These are phyloP conservation scores for Sarcophaga variegata DNA, from an alignment of 2,888 invertebrate genomes.

Conservation along the genomic window DNA sequence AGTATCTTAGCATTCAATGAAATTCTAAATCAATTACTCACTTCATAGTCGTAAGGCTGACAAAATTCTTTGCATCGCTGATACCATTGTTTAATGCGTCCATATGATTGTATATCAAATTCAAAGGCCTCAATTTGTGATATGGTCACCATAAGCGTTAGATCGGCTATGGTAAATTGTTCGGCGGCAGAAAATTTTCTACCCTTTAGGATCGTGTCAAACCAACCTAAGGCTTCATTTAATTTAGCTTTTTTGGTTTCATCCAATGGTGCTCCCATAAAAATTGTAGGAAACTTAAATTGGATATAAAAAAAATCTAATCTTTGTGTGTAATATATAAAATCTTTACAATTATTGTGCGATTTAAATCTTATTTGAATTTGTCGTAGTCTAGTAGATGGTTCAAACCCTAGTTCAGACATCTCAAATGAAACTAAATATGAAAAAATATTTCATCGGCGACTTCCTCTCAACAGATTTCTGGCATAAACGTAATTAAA, in stretches of 20 bases:
- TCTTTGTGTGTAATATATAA: too few relatives aligned
- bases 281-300: conserved; percentile 82
- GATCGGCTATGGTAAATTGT: conserved; percentile 81
- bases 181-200: conserved; percentile 85
- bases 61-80: conserved; percentile 85
- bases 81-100: conserved; percentile 85
- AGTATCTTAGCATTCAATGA: not conserved
- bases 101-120: conserved; percentile 83
- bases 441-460: too few relatives aligned
- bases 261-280: conserved; percentile 82
- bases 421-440: too few relatives aligned
- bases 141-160: conserved; percentile 79
- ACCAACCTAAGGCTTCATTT: conserved; percentile 83
- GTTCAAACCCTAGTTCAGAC: too few relatives aligned
- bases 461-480: too few relatives aligned
- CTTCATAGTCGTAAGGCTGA: conserved; percentile 87
- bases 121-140: conserved; percentile 82
- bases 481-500: too few relatives aligned
- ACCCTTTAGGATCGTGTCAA: conserved; percentile 84
- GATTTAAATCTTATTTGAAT: too few relatives aligned
- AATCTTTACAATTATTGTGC: too few relatives aligned
- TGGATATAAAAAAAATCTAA: too few relatives aligned
- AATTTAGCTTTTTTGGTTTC: conserved; percentile 83
- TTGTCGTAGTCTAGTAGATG: too few relatives aligned
- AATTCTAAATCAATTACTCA: conserved; percentile 53